Conservation (phyloP, 2,113 vertebrate genomes). For the Myrmecophaga tridactyla region DNA sequence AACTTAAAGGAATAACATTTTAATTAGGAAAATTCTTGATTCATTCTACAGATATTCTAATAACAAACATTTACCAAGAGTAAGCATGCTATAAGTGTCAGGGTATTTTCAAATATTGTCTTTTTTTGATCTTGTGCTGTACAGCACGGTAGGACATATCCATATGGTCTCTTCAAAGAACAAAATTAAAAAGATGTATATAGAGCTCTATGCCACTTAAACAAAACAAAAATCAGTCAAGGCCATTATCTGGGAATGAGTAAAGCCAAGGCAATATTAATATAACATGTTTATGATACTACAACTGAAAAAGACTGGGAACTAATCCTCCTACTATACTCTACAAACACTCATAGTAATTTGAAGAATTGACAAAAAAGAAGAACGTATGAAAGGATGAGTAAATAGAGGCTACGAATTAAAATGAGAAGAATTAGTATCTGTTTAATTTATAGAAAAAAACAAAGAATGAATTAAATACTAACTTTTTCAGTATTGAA, state of each 20-base stretch:
- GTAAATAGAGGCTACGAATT: background rate
- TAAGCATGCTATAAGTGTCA: conserved; percentile 15
- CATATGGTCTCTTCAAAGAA: background rate
- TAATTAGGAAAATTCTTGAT: conserved; percentile 45
- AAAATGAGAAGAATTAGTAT: conserved; percentile 22
- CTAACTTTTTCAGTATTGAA: background rate
- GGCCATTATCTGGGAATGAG: background rate
- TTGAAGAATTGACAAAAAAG: background rate
- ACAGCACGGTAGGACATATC: background rate
- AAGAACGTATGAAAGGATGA: background rate
- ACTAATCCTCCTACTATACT: background rate
- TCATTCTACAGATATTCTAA: conserved; percentile 19
- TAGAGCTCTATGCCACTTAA: background rate
- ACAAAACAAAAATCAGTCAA: background rate
- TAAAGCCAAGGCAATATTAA: background rate
- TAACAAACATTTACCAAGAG: conserved; percentile 19
- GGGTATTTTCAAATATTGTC: background rate
- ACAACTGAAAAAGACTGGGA: background rate
- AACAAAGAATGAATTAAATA: conserved; percentile 18
- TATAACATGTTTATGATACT: background rate
- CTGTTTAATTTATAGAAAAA: conserved; percentile 3
- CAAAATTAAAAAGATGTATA: background rate
- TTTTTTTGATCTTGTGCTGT: background rate
- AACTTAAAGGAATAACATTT: conserved; percentile 45
- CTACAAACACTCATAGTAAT: background rate